These are phyloP conservation scores for Phalangium opilio DNA, from an alignment of 2,888 invertebrate species.

Conservation along the genomic window DNA sequence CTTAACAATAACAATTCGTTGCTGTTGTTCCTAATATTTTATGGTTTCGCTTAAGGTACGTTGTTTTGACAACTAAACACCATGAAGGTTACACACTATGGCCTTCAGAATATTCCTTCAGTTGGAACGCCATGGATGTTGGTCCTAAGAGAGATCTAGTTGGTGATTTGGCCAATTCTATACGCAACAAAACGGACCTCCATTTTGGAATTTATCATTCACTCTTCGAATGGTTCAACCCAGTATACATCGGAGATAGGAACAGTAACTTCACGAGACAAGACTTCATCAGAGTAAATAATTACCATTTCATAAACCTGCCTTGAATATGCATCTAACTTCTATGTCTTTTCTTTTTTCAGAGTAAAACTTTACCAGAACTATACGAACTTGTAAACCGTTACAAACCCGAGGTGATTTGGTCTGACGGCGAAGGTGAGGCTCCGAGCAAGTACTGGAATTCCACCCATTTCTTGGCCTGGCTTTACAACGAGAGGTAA, in stretches of 20 bases:
- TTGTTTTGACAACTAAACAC: constrained; percentile 72
- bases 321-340: no score
- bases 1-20: not conserved
- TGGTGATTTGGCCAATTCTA: constrained; percentile 49
- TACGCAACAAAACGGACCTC: constrained; percentile 43
- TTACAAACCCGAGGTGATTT: constrained; percentile 53
- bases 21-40: not conserved
- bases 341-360: constrained; percentile 5
- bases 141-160: constrained; percentile 63
- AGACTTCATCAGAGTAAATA: constrained; percentile 23
- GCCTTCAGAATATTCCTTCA: constrained; percentile 64
- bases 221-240: constrained; percentile 74
- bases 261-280: constrained; percentile 21
- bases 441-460: constrained; percentile 66
- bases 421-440: constrained; percentile 95
- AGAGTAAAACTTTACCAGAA: constrained; percentile 21
- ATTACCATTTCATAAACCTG: not conserved
- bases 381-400: constrained; percentile 19
- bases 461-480: constrained; percentile 66
- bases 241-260: constrained; percentile 52
- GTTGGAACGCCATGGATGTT: constrained; percentile 66
- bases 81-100: constrained; percentile 73
- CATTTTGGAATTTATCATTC: constrained; percentile 75
- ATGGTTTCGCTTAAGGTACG: constrained; percentile 40
- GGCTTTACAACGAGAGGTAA: constrained; percentile 78